phyloP scores from a whole-genome alignment of 2,888 invertebrate genomes.

The Stegana nigrithorax region DNA sequence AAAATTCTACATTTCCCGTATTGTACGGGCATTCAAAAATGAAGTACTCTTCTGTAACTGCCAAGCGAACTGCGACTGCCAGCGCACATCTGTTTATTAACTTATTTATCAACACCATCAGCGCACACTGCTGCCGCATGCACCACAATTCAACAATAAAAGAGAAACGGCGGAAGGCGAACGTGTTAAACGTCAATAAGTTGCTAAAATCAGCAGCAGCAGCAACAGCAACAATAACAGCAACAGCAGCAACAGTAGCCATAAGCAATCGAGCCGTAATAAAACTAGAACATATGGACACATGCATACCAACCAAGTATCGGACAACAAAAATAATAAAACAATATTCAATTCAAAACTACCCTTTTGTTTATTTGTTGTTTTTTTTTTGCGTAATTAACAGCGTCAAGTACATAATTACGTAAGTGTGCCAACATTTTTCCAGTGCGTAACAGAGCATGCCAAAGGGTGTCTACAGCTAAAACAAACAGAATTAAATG shows the following conservation, averaged over 20 bases:
- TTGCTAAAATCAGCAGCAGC: constrained; percentile 53
- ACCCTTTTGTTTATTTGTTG: constrained; percentile 31
- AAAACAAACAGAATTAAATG: constrained; percentile 55
- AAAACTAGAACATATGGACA: constrained; percentile 26
- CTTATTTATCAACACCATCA: constrained; percentile 28
- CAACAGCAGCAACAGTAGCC: too few species aligned
- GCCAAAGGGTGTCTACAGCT: constrained; percentile 33
- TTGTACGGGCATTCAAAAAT: too few species aligned
- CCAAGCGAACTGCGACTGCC: too few species aligned
- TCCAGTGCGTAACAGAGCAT: background rate
- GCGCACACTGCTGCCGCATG: background rate
- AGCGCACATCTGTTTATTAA: constrained; percentile 49
- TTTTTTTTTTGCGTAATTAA: constrained; percentile 42
- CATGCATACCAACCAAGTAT: constrained; percentile 17
- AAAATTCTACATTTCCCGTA: too few species aligned
- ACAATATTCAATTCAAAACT: constrained; percentile 32
- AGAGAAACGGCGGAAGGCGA: too few species aligned
- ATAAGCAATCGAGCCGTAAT: constrained; percentile 23
- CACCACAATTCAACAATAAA: background rate
- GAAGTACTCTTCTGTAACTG: too few species aligned
- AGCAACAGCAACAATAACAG: constrained; percentile 20
- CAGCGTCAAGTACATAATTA: constrained; percentile 43
- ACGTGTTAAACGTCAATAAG: constrained; percentile 59
- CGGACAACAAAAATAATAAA: constrained; percentile 37
- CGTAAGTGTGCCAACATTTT: constrained; percentile 37